Percentiles rank a stretch among this genome's conserved stretches.
Evolutionary conservation across 2,888 invertebrate genomes (phyloP).

Genomic region (Hypomecis punctinalis): DNA sequence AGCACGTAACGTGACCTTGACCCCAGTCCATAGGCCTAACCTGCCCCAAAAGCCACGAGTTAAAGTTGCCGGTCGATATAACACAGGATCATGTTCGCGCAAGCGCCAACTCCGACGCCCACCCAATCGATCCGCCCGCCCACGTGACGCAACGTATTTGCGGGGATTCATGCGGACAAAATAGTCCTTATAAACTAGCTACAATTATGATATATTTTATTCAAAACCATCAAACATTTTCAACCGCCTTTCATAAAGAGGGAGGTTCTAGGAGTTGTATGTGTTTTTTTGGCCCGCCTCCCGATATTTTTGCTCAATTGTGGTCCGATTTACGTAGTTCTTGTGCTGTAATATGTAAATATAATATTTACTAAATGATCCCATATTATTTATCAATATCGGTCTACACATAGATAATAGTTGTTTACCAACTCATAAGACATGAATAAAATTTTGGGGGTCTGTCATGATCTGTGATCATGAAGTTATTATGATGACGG

Average conservation of each 20-base stretch:
- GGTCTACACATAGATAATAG: too few relatives aligned
- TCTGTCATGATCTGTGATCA: too few relatives aligned
- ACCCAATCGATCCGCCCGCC: constrained; percentile 79
- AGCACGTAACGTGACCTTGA: constrained; percentile 81
- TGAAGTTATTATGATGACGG: too few relatives aligned
- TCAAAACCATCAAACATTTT: constrained; percentile 4
- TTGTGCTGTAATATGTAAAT: too few relatives aligned
- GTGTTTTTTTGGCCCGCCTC: not conserved
- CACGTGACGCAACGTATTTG: constrained; percentile 83
- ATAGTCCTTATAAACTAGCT: constrained; percentile 50
- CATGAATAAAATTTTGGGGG: too few relatives aligned
- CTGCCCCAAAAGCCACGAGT: constrained; percentile 83
- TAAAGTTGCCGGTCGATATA: constrained; percentile 80
- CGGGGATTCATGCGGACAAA: constrained; percentile 78
- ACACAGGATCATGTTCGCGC: constrained; percentile 72
- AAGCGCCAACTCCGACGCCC: constrained; percentile 68
- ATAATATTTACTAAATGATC: too few relatives aligned
- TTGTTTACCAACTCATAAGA: too few relatives aligned
- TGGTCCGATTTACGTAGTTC: too few relatives aligned
- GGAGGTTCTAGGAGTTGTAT: not conserved
- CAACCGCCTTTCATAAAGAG: not conserved
- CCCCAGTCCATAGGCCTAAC: constrained; percentile 84
- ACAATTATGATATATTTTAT: constrained; percentile 37
- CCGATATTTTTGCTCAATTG: too few relatives aligned
- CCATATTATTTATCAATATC: too few relatives aligned